A percentile compares a stretch with the other conserved stretches of the same genome.
These are phyloP conservation scores for Lampris incognitus DNA, from an alignment of 2,113 vertebrate species.

Conservation along the genomic window DNA sequence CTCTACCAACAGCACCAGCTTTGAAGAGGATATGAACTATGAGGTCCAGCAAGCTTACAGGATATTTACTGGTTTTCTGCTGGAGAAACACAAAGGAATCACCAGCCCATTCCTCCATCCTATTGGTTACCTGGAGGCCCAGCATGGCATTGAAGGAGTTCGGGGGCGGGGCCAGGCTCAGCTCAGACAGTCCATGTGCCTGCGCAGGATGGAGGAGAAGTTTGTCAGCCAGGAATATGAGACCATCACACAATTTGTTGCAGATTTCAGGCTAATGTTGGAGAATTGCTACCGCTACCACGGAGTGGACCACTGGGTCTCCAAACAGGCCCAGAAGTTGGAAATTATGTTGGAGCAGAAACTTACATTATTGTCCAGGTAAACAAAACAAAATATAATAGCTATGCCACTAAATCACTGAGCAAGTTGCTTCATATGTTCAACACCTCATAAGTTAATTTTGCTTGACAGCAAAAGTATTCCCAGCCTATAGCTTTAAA, in stretches of 20 bases:
- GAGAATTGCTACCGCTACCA: slow-evolving; percentile 93
- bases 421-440: not conserved
- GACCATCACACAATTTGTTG: slow-evolving; percentile 93
- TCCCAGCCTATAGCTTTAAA: too few relatives aligned
- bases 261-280: slow-evolving; percentile 94
- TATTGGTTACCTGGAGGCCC: slow-evolving; percentile 64
- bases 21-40: slow-evolving; percentile 84
- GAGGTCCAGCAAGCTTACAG: slow-evolving; percentile 92
- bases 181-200: slow-evolving; percentile 79
- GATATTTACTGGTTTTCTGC: slow-evolving; percentile 90
- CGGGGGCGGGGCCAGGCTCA: slow-evolving; percentile 49
- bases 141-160: slow-evolving; percentile 56
- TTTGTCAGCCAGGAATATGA: slow-evolving; percentile 87
- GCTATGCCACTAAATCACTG: not conserved
- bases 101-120: slow-evolving; percentile 88
- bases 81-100: slow-evolving; percentile 90
- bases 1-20: slow-evolving; percentile 60
- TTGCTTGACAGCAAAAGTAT: too few relatives aligned
- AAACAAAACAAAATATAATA: slow-evolving; percentile 34
- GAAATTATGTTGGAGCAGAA: slow-evolving; percentile 98
- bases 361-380: slow-evolving; percentile 93
- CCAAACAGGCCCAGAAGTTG: slow-evolving; percentile 95
- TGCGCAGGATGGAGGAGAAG: slow-evolving; percentile 92
- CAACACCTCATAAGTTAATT: not conserved
- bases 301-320: slow-evolving; percentile 97